A percentile compares a stretch with the other conserved stretches of the same genome.
These are phyloP conservation scores for Conus betulinus DNA, from an alignment of 1,140 invertebrate species.

Conservation along the genomic window DNA sequence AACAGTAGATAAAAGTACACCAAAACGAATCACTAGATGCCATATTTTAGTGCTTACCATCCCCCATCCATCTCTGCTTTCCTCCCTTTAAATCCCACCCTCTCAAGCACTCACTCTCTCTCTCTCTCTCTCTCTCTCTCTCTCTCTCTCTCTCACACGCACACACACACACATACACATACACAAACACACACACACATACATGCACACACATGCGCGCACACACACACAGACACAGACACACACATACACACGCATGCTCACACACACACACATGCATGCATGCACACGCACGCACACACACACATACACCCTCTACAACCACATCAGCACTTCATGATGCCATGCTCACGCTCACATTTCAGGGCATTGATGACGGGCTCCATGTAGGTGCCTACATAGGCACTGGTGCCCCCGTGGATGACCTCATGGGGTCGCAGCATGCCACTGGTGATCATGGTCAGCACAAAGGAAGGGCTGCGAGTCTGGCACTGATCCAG, in stretches of 20 bases:
- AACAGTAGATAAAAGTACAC: no score
- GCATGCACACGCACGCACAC: not conserved
- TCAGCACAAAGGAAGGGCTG: slow-evolving; percentile 25
- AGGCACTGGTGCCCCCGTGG: slow-evolving; percentile 35
- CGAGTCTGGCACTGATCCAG: slow-evolving; percentile 7
- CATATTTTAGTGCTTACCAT: no score
- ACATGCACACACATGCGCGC: not conserved
- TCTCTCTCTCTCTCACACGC: no score
- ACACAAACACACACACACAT: no score
- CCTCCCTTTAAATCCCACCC: no score
- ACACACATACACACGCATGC: not conserved
- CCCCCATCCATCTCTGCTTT: no score
- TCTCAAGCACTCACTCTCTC: no score
- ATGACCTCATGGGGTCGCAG: slow-evolving; percentile 34
- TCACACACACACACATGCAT: not conserved
- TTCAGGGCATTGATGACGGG: slow-evolving; percentile 37
- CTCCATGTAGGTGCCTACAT: slow-evolving; percentile 32
- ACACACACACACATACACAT: not conserved
- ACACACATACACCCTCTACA: not conserved
- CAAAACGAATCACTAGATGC: no score
- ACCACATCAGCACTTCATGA: no score
- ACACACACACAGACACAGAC: not conserved
- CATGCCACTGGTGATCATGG: slow-evolving; percentile 25
- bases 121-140: no score
- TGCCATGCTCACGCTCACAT: not conserved